phyloP scores from a whole-genome alignment of 2,113 vertebrate species.

The Xenopus laevis region DNA sequence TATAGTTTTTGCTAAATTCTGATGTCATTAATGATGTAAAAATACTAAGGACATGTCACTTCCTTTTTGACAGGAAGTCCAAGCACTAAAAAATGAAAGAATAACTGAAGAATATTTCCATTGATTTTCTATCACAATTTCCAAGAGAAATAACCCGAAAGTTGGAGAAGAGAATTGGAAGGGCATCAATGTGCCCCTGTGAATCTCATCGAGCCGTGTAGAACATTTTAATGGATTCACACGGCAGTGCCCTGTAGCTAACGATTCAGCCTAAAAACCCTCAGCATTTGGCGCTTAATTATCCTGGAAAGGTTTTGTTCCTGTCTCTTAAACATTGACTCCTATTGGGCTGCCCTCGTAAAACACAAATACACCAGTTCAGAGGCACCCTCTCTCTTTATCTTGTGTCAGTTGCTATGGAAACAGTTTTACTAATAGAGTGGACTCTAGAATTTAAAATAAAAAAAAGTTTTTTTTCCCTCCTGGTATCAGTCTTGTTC shows the following conservation, averaged over 20 bases:
- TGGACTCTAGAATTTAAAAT: slow-evolving; percentile 62
- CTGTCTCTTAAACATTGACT: slow-evolving; percentile 60
- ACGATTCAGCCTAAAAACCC: slow-evolving; percentile 47
- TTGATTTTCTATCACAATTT: too few relatives aligned
- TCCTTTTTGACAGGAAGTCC: too few relatives aligned
- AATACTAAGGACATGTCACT: too few relatives aligned
- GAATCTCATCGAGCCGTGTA: slow-evolving; percentile 5
- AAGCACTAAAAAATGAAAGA: too few relatives aligned
- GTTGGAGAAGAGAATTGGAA: too few relatives aligned
- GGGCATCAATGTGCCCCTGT: not conserved
- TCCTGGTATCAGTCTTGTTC: slow-evolving; percentile 30
- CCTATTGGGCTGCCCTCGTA: slow-evolving; percentile 51
- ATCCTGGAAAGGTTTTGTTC: slow-evolving; percentile 60
- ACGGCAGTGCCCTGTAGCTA: slow-evolving; percentile 32
- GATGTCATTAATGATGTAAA: too few relatives aligned
- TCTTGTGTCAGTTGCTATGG: slow-evolving; percentile 62
- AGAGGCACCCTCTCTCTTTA: slow-evolving; percentile 33
- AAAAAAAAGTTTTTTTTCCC: slow-evolving; percentile 55
- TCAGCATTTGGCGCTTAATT: slow-evolving; percentile 56
- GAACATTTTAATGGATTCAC: slow-evolving; percentile 10
- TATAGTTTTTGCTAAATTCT: too few relatives aligned
- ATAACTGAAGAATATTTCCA: too few relatives aligned
- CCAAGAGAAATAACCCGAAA: too few relatives aligned
- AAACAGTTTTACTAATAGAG: slow-evolving; percentile 60
- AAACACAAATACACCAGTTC: not conserved